A percentile compares a stretch with the other conserved stretches of the same genome.
These are phyloP conservation scores for Sphinx pinastri DNA, from an alignment of 2,888 invertebrate genomes.

Conservation along the genomic window DNA sequence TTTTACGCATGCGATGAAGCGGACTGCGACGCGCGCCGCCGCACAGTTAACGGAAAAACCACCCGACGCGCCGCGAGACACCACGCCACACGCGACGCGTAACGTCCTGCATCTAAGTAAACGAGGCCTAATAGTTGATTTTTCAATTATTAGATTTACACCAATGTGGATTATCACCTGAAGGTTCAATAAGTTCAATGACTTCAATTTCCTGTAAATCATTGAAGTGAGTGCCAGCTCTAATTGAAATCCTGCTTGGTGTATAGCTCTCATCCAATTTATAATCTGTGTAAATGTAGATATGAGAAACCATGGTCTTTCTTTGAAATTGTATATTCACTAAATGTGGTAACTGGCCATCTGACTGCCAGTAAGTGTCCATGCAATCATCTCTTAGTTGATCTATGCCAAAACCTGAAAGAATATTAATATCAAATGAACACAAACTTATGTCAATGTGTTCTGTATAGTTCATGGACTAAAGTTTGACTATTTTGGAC, in stretches of 20 bases:
- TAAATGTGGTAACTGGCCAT: conserved; percentile 98
- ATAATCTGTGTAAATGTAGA: conserved; percentile 98
- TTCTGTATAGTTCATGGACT: too few species aligned
- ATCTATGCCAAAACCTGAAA: conserved; percentile 97
- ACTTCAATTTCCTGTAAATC: conserved; percentile 98
- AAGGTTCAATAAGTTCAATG: conserved; percentile 96
- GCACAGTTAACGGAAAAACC: too few species aligned
- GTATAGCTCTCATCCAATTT: conserved; percentile 99
- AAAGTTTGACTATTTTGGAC: too few species aligned
- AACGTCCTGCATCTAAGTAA: too few species aligned
- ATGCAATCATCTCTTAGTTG: conserved; percentile 97
- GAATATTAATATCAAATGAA: neutral
- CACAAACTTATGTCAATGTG: too few species aligned
- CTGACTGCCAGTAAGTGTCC: conserved; percentile 99
- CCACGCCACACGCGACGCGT: too few species aligned
- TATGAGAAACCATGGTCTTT: conserved; percentile 97
- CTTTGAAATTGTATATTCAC: conserved; percentile 98
- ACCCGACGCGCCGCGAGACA: too few species aligned
- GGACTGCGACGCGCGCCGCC: too few species aligned
- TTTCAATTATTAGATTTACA: too few species aligned
- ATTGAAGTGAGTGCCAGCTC: conserved; percentile 98
- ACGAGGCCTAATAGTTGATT: too few species aligned
- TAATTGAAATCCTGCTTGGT: conserved; percentile 95
- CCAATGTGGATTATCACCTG: conserved; percentile 72
- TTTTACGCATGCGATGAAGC: too few species aligned